Evolutionary conservation across 1,140 invertebrate species (phyloP).

Genomic region (Calycopis cecrops): DNA sequence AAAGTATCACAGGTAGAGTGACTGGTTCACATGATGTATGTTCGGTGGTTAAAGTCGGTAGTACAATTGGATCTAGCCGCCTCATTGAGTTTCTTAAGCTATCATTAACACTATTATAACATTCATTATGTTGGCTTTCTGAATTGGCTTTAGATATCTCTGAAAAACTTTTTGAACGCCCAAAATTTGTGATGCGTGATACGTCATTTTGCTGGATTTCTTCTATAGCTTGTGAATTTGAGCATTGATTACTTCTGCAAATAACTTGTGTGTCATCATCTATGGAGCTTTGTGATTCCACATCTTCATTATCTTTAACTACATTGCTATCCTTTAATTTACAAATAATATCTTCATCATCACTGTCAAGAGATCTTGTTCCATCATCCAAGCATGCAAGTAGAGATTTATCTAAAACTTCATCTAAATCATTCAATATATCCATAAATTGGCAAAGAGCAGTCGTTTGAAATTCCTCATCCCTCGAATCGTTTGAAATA

Average conservation of each 20-base stretch:
- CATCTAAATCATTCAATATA: slow-evolving; percentile 72
- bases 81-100: slow-evolving; percentile 63
- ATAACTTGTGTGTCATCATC: slow-evolving; percentile 64
- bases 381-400: slow-evolving; percentile 57
- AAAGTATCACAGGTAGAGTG: slow-evolving; percentile 64
- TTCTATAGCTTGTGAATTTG: slow-evolving; percentile 36
- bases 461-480: slow-evolving; percentile 67
- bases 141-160: slow-evolving; percentile 42
- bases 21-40: slow-evolving; percentile 46
- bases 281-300: slow-evolving; percentile 42
- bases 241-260: slow-evolving; percentile 31
- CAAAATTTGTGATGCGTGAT: slow-evolving; percentile 33
- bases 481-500: slow-evolving; percentile 43
- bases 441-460: slow-evolving; percentile 71
- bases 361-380: slow-evolving; percentile 53
- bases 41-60: slow-evolving; percentile 51
- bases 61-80: slow-evolving; percentile 58
- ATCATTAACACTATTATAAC: slow-evolving; percentile 42
- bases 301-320: slow-evolving; percentile 39
- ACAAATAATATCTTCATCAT: slow-evolving; percentile 64
- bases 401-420: slow-evolving; percentile 69
- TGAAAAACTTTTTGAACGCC: slow-evolving; percentile 61
- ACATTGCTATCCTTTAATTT: slow-evolving; percentile 48
- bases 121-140: slow-evolving; percentile 40
- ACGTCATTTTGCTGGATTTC: slow-evolving; percentile 32